phyloP scores from a whole-genome alignment of 2,113 vertebrate species.

The Misgurnus mizolepis region DNA sequence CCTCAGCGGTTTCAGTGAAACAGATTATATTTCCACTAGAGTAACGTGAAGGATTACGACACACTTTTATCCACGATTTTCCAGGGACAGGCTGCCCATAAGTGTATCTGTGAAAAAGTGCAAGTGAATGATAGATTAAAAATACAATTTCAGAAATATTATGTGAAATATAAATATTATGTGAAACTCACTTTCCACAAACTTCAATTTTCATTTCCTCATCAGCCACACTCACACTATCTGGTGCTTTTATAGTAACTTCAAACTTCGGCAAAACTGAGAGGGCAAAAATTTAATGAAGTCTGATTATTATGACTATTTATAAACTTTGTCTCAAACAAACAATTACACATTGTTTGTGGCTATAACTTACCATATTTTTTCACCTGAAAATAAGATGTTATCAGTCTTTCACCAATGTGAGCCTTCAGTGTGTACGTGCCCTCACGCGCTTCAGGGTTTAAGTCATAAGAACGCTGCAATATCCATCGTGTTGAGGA shows the following conservation, averaged over 20 bases:
- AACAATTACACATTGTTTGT: background rate
- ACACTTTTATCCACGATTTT: slow-evolving; percentile 43
- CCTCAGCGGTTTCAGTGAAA: background rate
- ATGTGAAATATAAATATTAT: background rate
- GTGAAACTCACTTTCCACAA: slow-evolving; percentile 66
- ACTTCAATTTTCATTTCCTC: slow-evolving; percentile 53
- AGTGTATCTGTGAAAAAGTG: slow-evolving; percentile 66
- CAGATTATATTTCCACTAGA: rapidly evolving
- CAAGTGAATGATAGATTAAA: background rate
- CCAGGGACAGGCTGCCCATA: slow-evolving; percentile 71
- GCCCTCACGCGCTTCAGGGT: slow-evolving; percentile 67
- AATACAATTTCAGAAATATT: background rate
- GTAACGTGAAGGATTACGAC: slow-evolving; percentile 27
- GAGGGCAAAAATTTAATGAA: background rate
- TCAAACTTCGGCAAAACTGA: slow-evolving; percentile 73
- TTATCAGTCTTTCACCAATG: background rate
- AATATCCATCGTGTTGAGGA: slow-evolving; percentile 59
- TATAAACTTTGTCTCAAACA: background rate
- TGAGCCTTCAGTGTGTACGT: slow-evolving; percentile 50
- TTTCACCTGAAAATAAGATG: slow-evolving; percentile 64
- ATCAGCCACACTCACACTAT: slow-evolving; percentile 50
- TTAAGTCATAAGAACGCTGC: slow-evolving; percentile 66
- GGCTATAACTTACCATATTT: slow-evolving; percentile 66
- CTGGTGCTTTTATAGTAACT: slow-evolving; percentile 37
- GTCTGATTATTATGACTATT: background rate